Conservation (phyloP, 2,888 invertebrate genomes). For the Heliothis peltigera region DNA sequence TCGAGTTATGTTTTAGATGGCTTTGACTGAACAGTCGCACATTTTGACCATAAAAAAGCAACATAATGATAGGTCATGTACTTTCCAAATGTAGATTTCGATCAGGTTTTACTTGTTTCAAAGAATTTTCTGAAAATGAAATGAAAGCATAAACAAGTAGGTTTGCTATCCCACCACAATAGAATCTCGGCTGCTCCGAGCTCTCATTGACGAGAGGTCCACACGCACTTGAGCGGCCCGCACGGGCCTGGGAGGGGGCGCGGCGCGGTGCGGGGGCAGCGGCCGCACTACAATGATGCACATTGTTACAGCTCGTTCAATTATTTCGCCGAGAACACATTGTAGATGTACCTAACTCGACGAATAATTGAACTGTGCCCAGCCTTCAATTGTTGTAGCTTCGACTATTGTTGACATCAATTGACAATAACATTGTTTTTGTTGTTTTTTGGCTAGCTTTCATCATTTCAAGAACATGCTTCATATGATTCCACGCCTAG, state of each 20-base stretch:
- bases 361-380: constrained; percentile 38
- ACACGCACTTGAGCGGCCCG: constrained; percentile 35
- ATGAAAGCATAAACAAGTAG: constrained; percentile 22
- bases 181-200: constrained; percentile 15
- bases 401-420: constrained; percentile 12
- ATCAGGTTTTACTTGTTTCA: too few relatives aligned
- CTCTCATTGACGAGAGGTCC: constrained; percentile 27
- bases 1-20: too few relatives aligned
- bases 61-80: too few relatives aligned
- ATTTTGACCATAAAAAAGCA: too few relatives aligned
- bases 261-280: too few relatives aligned
- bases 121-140: background rate
- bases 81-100: background rate
- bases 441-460: constrained; percentile 9
- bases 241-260: too few relatives aligned
- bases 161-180: constrained; percentile 10
- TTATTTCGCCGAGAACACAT: constrained; percentile 46
- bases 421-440: background rate
- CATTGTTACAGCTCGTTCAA: constrained; percentile 45
- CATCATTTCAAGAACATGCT: background rate
- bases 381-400: constrained; percentile 17
- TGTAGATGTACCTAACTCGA: constrained; percentile 33
- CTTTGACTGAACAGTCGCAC: too few relatives aligned
- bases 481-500: too few relatives aligned
- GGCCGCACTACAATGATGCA: constrained; percentile 23